Evolutionary conservation across 2,797 vertebrate species (phyloP), one percentile per base, ranked within the genome.

Genomic region (Bufotes viridis): DNA sequence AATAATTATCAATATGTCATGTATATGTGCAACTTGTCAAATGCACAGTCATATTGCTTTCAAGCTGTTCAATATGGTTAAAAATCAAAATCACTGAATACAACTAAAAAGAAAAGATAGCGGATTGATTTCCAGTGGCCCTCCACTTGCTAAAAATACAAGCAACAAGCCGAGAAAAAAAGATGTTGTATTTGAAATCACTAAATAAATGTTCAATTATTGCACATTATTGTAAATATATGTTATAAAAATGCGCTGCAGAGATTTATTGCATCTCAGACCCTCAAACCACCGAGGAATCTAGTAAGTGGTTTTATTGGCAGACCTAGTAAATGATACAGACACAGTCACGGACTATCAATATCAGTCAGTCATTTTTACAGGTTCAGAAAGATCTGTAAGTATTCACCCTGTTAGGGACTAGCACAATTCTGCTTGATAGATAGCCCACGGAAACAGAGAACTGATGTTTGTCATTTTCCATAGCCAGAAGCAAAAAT

Each of bases 361-460:
- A 58, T 79, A 79, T 17, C 14, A 29, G 6, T 78, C 78, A 60
- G 26, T 58, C 55, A 26, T 57, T 79, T 58, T 79, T 58, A 79
- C 24, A 26, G 14, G 78, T 79, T 58, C 14, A 24, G 3, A 34
- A 58, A 29, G 57, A 79, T 79, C 26, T 79, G 78, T 79, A 79
- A 58, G 11, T 13, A 13, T 11, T 57, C 13, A 17, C 24, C 78
- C 26, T 60, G 20, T 29, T 79, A 79, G 3, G 24, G n/a, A 51
- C 74, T 76, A 10, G 9, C n/a, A 58, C 29, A 14, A 18, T 17
- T 58, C 58, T 58, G 26, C 10, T 60, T 58, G 24, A 79, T 58
- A 26, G 55, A 79, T 79, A 58, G 29, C 0, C 14, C 8, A 9
- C 2, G 18, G 55, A 58, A 26, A 29, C 17, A 29, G 57, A 79